Base-by-base conservation (phyloP, 2,113 vertebrate genomes). In the Rhodinocichla rosea region DNA sequence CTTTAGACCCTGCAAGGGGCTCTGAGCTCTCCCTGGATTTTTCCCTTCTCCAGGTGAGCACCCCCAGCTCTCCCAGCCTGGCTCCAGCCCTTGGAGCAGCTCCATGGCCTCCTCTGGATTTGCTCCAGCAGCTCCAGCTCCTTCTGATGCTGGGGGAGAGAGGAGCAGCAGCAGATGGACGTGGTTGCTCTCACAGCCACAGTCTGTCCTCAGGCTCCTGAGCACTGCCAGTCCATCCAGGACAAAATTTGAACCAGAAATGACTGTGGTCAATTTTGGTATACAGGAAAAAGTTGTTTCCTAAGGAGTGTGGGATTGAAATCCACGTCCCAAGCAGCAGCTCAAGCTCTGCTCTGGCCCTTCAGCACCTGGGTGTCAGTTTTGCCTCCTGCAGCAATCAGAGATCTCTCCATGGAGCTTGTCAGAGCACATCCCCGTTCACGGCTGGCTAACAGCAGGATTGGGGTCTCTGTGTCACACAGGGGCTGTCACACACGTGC, bases 91-190 rank as follows among this genome's bases (percentile, higher is more conserved):
- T 20, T 2, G 39, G 22, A 68, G 28, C n/a, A 75, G 0, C 30
- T 75, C n/a, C 1, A 0, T 23, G 33, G n/a, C 6, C 13, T n/a
- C 33, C 33, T 75, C 62, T 60, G 45, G n/a, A 21, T 0, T 53
- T 0, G 0, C 9, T 65, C 26, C 44, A 50, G 44, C 50, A 44
- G 15, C 44, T 81, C 59, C 68, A 50, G 1, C 0, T 57, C 52
- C 37, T 27, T 2, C 18, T 79, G 32, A 1, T 65, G 33, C 6
- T 73, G 68, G 7, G 17, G 37, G 15, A 65, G 15, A 60, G 35
- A 63, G 27, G 4, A 44, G 13, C 30, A 40, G 0, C 3, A 78
- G 23, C 20, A 9, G 1, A 0, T 6, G 23, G 27, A 24, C 21
- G 6, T n/a, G 16, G 6, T 23, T 21, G 11, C 2, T 70, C 28